These are phyloP conservation scores for Kuschelorhynchus macadamiae DNA, from an alignment of 2,888 invertebrate genomes.

Conservation along the genomic window DNA sequence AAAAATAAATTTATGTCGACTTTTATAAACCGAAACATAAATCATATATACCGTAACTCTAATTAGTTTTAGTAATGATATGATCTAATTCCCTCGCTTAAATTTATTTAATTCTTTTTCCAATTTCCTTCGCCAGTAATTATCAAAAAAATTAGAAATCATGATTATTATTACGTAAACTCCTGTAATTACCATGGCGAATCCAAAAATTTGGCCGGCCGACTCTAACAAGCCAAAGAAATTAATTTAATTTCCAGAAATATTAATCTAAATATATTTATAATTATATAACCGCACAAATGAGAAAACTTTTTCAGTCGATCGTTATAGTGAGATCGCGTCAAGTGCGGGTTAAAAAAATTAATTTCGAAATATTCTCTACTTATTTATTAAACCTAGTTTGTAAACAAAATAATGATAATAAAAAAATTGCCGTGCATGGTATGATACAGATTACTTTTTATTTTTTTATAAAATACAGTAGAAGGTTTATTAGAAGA, in stretches of 20 bases:
- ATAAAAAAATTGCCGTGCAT: too few species aligned
- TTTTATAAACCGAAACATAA: background rate
- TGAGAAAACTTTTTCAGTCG: conserved; percentile 18
- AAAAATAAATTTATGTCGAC: too few species aligned
- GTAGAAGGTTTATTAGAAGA: too few species aligned
- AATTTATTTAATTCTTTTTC: conserved; percentile 37
- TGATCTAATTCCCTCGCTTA: conserved; percentile 37
- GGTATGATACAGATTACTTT: too few species aligned
- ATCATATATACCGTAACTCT: conserved; percentile 8
- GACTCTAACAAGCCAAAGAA: conserved; percentile 34
- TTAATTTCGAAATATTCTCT: too few species aligned
- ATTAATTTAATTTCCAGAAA: conserved; percentile 32
- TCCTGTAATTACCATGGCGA: conserved; percentile 22
- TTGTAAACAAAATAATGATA: too few species aligned
- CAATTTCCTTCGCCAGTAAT: conserved; percentile 38
- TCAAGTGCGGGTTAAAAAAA: too few species aligned
- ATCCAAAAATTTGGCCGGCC: conserved; percentile 30
- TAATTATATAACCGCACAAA: conserved; percentile 25
- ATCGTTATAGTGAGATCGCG: background rate
- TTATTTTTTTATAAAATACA: too few species aligned
- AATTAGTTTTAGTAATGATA: conserved; percentile 43
- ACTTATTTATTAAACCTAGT: too few species aligned
- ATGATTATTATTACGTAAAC: conserved; percentile 15
- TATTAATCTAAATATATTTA: conserved; percentile 36
- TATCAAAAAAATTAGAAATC: conserved; percentile 36